These are phyloP conservation scores for Bimastos eiseni DNA, from an alignment of 2,888 invertebrate species.

Conservation along the genomic window DNA sequence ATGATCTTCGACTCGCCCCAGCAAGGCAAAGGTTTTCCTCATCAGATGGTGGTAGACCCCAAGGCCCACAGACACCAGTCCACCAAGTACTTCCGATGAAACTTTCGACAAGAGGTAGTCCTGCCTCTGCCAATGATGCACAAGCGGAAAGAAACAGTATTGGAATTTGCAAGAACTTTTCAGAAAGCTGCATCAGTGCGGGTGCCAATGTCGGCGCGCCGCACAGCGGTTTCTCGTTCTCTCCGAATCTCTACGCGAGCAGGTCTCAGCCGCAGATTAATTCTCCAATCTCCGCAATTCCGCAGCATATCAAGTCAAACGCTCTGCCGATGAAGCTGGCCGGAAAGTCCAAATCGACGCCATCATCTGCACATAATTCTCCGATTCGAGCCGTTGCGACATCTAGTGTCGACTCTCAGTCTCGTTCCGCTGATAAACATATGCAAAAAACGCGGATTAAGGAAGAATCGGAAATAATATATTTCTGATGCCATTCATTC, in stretches of 20 bases:
- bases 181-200: not conserved
- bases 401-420: not conserved
- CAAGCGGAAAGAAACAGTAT: not conserved
- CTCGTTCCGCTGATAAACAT: not conserved
- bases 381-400: not conserved
- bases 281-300: not conserved
- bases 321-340: not conserved
- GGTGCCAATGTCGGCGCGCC: not conserved
- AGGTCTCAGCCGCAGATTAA: conserved; percentile 16
- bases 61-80: not conserved
- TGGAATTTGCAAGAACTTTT: conserved; percentile 15
- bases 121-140: not conserved
- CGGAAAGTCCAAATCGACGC: conserved; percentile 18
- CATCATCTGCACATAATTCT: not conserved
- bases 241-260: not conserved
- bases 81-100: not conserved
- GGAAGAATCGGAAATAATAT: conserved; percentile 6
- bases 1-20: not conserved
- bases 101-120: conserved; percentile 17
- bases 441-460: not conserved
- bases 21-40: not conserved
- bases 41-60: not conserved
- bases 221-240: not conserved
- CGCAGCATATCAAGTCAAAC: not conserved
- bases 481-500: not conserved